Evolutionary conservation across 2,888 invertebrate species (phyloP).

Genomic region (Noctua janthina): DNA sequence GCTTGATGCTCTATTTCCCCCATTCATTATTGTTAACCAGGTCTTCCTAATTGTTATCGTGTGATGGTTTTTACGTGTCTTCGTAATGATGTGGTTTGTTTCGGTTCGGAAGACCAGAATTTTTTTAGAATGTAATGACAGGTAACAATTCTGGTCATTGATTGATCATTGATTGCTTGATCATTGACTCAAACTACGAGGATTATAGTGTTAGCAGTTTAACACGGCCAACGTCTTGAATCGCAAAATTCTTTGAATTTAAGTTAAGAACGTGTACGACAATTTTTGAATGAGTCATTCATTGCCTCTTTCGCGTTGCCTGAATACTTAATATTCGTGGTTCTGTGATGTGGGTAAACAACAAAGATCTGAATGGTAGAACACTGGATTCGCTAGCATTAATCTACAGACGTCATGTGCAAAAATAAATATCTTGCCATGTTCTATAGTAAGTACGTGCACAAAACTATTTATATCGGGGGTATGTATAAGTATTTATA

Average conservation of each 20-base stretch:
- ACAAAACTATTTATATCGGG: slow-evolving; percentile 55
- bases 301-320: background rate
- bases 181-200: background rate
- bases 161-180: too few relatives aligned
- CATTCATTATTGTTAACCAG: slow-evolving; percentile 53
- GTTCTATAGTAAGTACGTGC: slow-evolving; percentile 18
- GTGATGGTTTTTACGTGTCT: slow-evolving; percentile 25
- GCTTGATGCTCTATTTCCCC: slow-evolving; percentile 55
- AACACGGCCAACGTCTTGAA: background rate
- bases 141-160: background rate
- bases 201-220: background rate
- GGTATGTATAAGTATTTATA: slow-evolving; percentile 35
- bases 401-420: slow-evolving; percentile 11
- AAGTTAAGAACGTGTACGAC: background rate
- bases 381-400: slow-evolving; percentile 5
- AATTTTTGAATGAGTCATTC: slow-evolving; percentile 2
- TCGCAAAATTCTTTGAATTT: background rate
- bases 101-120: too few relatives aligned
- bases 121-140: background rate
- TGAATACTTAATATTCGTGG: background rate
- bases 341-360: background rate
- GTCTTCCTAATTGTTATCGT: slow-evolving; percentile 51
- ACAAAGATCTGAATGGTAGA: background rate
- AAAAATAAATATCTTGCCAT: slow-evolving; percentile 15
- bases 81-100: slow-evolving; percentile 15